A percentile compares a stretch with the other conserved stretches of the same genome.
Evolutionary conservation across 2,888 invertebrate genomes (phyloP).

Genomic region (Hetaerina titia): DNA sequence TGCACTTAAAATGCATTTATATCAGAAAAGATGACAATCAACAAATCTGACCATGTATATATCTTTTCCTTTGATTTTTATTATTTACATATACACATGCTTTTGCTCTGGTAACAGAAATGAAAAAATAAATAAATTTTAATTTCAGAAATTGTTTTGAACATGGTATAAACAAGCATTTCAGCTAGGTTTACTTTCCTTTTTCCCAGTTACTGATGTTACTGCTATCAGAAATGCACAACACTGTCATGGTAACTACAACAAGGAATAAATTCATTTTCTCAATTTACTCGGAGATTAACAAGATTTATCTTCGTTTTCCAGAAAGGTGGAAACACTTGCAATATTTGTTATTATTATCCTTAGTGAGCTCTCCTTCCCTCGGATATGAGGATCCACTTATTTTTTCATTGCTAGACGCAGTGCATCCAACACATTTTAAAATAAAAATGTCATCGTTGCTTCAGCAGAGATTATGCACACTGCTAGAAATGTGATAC

Average conservation of each 20-base stretch:
- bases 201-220: slow-evolving; percentile 57
- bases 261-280: slow-evolving; percentile 31
- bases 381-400: slow-evolving; percentile 4
- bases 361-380: slow-evolving; percentile 25
- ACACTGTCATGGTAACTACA: slow-evolving; percentile 59
- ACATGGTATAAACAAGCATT: slow-evolving; percentile 64
- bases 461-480: slow-evolving; percentile 57
- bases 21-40: slow-evolving; percentile 55
- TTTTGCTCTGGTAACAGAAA: slow-evolving; percentile 61
- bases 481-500: slow-evolving; percentile 59
- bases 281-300: slow-evolving; percentile 5
- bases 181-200: slow-evolving; percentile 59
- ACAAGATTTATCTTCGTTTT: slow-evolving; percentile 1
- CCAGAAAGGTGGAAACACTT: slow-evolving; percentile 19
- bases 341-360: background rate
- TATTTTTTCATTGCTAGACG: slow-evolving; percentile 50
- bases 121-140: slow-evolving; percentile 62
- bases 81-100: slow-evolving; percentile 66
- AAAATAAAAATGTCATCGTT: slow-evolving; percentile 26
- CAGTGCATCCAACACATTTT: slow-evolving; percentile 51
- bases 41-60: slow-evolving; percentile 65
- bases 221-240: slow-evolving; percentile 55
- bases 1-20: slow-evolving; percentile 65
- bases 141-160: slow-evolving; percentile 62
- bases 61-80: slow-evolving; percentile 57